A percentile compares a stretch with the other conserved stretches of the same genome.
Evolutionary conservation across 2,797 vertebrate species (phyloP).

Genomic region (Catostomus latipinnis): DNA sequence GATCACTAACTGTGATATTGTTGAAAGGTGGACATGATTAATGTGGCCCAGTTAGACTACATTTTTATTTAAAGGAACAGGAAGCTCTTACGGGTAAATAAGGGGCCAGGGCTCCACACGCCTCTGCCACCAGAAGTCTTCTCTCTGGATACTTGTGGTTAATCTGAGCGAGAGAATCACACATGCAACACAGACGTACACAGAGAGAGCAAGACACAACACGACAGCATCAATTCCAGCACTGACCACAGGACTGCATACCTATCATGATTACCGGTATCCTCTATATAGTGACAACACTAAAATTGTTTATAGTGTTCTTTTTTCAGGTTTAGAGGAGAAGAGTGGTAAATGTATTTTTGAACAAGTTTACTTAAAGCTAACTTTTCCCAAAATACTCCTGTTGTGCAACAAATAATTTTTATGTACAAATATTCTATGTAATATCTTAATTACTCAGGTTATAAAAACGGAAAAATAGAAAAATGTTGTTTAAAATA

Average conservation of each 20-base stretch:
- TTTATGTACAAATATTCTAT: too few relatives aligned
- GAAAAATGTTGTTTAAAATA: too few relatives aligned
- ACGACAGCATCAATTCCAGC: slow-evolving; percentile 39
- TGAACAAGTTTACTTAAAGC: neutral
- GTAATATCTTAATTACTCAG: too few relatives aligned
- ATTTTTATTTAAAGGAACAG: slow-evolving; percentile 25
- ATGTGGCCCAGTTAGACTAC: neutral
- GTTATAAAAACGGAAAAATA: too few relatives aligned
- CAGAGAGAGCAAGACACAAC: slow-evolving; percentile 72
- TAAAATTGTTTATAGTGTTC: slow-evolving; percentile 25
- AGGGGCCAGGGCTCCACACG: slow-evolving; percentile 95
- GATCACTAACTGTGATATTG: slow-evolving; percentile 23
- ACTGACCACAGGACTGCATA: slow-evolving; percentile 57
- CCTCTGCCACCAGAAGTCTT: slow-evolving; percentile 94
- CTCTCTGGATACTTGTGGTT: slow-evolving; percentile 99
- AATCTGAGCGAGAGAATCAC: slow-evolving; percentile 80
- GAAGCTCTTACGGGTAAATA: slow-evolving; percentile 92
- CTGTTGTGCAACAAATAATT: too few relatives aligned
- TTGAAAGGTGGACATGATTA: slow-evolving; percentile 19
- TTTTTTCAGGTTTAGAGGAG: slow-evolving; percentile 30
- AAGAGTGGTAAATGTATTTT: neutral
- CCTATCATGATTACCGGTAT: neutral
- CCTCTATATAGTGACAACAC: slow-evolving; percentile 24
- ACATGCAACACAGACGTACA: slow-evolving; percentile 56
- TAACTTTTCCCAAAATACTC: neutral